phyloP scores from a whole-genome alignment of 1,140 invertebrate species.

The Pectinophora gossypiella region DNA sequence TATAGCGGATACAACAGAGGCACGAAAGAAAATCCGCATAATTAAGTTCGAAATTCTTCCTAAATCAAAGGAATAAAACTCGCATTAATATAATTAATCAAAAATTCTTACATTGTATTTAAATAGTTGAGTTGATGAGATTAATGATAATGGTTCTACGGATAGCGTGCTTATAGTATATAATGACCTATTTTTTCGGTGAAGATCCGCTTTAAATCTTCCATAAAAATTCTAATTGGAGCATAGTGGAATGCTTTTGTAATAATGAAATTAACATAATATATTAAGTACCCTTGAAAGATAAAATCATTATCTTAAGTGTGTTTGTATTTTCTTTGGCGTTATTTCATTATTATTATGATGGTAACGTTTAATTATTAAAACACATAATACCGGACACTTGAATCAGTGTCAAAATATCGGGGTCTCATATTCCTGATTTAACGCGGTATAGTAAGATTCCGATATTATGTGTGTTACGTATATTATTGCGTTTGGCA shows the following conservation, averaged over 20 bases:
- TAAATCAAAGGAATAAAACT: constrained; percentile 1
- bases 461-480: no score
- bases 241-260: background rate
- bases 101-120: background rate
- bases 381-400: no score
- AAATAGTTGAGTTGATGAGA: constrained; percentile 4
- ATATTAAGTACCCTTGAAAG: no score
- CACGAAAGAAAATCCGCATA: background rate
- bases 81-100: background rate
- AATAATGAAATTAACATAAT: background rate
- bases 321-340: no score
- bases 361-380: no score
- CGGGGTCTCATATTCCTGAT: no score
- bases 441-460: no score
- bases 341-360: no score
- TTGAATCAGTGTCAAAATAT: no score
- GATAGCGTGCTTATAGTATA: constrained; percentile 8
- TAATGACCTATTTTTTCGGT: constrained; percentile 8
- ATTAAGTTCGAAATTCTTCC: background rate
- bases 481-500: no score
- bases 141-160: constrained; percentile 14
- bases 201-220: constrained; percentile 4
- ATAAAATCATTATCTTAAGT: no score
- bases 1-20: background rate
- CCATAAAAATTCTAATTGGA: constrained; percentile 10